These are phyloP conservation scores for Lepidonotus clava DNA, from an alignment of 2,888 invertebrate species.

Conservation along the genomic window DNA sequence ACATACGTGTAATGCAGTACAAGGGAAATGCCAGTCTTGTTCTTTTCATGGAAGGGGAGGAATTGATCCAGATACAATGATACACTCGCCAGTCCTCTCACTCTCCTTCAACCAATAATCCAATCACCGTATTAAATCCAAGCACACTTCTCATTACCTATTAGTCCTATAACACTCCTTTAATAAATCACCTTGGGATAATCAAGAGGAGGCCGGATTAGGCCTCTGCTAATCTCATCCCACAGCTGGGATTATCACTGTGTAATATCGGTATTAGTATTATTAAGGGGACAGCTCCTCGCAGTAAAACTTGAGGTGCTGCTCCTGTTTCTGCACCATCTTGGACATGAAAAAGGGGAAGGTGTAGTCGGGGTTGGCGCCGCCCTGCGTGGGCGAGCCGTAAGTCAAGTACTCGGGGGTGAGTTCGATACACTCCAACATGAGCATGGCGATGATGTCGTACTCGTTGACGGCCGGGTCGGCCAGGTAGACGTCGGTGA, in stretches of 20 bases:
- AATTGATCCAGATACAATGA: neutral
- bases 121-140: neutral
- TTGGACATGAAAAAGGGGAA: conserved; percentile 52
- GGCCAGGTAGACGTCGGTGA: conserved; percentile 44
- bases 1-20: no score
- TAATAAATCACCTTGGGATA: neutral
- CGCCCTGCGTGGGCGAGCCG: neutral
- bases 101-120: neutral
- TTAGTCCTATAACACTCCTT: neutral
- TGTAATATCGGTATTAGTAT: no score
- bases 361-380: conserved; percentile 22
- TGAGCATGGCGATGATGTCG: conserved; percentile 58
- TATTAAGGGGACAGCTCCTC: conserved; percentile 12
- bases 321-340: conserved; percentile 4
- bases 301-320: conserved; percentile 21
- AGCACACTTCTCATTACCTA: neutral
- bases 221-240: neutral
- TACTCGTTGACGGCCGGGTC: conserved; percentile 41
- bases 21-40: no score
- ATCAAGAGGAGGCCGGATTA: neutral
- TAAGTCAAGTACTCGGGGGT: conserved; percentile 58
- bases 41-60: no score
- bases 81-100: no score
- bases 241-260: neutral
- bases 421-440: conserved; percentile 61